Evolutionary conservation across 2,113 vertebrate genomes (phyloP).

Genomic region (Mohoua ochrocephala): DNA sequence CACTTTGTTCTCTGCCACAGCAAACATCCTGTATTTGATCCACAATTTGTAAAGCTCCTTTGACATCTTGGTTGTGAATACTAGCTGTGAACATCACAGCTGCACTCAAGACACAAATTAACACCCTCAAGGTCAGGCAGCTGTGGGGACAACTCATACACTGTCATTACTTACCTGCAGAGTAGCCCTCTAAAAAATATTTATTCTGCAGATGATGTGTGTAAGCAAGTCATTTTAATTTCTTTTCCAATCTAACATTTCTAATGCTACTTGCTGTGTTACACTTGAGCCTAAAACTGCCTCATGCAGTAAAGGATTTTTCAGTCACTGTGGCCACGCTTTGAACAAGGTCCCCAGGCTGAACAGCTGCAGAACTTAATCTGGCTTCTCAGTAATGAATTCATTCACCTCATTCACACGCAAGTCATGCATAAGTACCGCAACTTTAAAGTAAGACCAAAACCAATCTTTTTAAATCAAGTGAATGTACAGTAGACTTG

Average conservation of each 20-base stretch:
- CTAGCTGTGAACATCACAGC: background rate
- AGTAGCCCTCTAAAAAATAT: background rate
- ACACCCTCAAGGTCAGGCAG: background rate
- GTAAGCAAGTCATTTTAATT: conserved; percentile 40
- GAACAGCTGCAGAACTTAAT: conserved; percentile 76
- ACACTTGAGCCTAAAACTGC: conserved; percentile 43
- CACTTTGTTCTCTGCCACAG: background rate
- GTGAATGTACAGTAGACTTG: conserved; percentile 65
- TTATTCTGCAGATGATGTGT: background rate
- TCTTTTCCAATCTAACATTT: conserved; percentile 50
- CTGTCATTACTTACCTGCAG: background rate
- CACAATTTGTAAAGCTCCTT: conserved; percentile 28
- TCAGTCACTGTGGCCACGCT: conserved; percentile 15
- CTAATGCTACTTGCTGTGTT: conserved; percentile 33
- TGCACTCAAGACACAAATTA: conserved; percentile 29
- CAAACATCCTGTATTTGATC: conserved; percentile 8
- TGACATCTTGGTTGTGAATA: conserved; percentile 30
- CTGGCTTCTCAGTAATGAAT: conserved; percentile 71
- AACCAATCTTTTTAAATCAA: conserved; percentile 64
- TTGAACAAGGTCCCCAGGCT: conserved; percentile 52
- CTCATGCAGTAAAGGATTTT: conserved; percentile 60
- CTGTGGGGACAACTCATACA: background rate
- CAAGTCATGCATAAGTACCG: conserved; percentile 60
- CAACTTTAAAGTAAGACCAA: conserved; percentile 70
- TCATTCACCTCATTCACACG: conserved; percentile 68